Percentiles rank a stretch among this genome's conserved stretches.
phyloP scores from a whole-genome alignment of 2,888 invertebrate species.

The Ormia ochracea region DNA sequence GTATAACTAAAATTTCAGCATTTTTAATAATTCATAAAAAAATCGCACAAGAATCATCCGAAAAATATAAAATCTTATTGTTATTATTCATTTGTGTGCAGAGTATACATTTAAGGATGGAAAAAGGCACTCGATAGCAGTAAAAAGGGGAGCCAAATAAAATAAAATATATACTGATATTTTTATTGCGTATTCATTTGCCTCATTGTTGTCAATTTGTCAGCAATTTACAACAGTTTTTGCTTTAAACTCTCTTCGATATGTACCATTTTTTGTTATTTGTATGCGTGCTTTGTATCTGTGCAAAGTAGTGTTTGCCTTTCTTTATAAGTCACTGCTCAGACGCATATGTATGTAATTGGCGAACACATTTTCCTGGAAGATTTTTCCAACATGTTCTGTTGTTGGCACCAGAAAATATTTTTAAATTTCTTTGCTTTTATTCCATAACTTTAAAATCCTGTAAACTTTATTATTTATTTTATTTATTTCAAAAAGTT shows the following conservation, averaged over 20 bases:
- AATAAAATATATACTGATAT: constrained; percentile 49
- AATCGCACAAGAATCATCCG: constrained; percentile 9
- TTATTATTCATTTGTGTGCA: constrained; percentile 61
- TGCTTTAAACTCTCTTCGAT: constrained; percentile 14
- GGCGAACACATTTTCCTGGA: too few species aligned
- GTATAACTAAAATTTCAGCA: constrained; percentile 28
- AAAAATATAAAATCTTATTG: constrained; percentile 54
- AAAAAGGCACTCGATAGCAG: background rate
- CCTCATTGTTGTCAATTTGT: constrained; percentile 57
- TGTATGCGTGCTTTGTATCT: constrained; percentile 1
- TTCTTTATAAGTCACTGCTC: background rate
- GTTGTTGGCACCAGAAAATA: too few species aligned
- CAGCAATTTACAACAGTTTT: constrained; percentile 47
- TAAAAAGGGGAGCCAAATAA: background rate
- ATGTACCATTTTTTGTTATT: background rate
- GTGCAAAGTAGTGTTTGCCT: constrained; percentile 6
- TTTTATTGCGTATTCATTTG: constrained; percentile 58
- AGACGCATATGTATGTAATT: too few species aligned
- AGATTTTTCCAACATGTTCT: too few species aligned
- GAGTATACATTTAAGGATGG: background rate
- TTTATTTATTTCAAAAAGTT: too few species aligned
- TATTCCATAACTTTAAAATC: too few species aligned
- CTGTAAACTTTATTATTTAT: too few species aligned
- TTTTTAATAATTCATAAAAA: constrained; percentile 50
- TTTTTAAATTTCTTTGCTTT: too few species aligned